These are phyloP conservation scores for Sander vitreus DNA, from an alignment of 2,113 vertebrate genomes.

Conservation along the genomic window DNA sequence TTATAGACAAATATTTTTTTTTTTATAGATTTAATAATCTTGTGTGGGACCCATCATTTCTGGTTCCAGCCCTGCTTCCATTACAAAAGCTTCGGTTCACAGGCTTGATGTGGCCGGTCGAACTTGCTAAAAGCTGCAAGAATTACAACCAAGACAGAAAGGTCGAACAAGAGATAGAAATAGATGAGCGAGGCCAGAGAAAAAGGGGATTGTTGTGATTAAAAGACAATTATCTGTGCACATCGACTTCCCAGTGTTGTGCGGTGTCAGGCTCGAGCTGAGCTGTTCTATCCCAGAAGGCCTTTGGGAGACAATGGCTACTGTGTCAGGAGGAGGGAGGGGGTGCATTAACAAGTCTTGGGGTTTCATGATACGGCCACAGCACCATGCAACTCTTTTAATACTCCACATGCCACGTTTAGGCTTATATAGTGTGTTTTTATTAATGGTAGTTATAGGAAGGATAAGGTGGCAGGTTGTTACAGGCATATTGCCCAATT, in stretches of 20 bases:
- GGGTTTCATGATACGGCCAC: conserved; percentile 62
- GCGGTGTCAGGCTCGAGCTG: conserved; percentile 86
- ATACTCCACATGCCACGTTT: conserved; percentile 19
- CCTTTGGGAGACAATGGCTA: conserved; percentile 80
- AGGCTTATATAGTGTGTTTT: conserved; percentile 15
- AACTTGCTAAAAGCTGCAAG: conserved; percentile 59
- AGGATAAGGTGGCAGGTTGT: background rate
- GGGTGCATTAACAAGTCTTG: conserved; percentile 52
- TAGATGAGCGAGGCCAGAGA: conserved; percentile 66
- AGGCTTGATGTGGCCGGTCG: background rate
- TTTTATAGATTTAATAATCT: background rate
- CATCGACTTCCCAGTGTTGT: conserved; percentile 86
- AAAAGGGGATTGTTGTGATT: conserved; percentile 82
- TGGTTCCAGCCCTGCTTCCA: background rate
- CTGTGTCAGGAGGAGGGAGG: conserved; percentile 74
- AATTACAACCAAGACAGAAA: conserved; percentile 51
- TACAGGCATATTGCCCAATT: background rate
- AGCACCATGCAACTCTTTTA: conserved; percentile 36
- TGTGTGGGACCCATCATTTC: background rate
- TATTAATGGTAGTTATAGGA: background rate
- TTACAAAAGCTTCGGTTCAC: background rate
- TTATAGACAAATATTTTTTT: background rate
- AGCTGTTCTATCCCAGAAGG: conserved; percentile 77
- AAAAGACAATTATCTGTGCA: conserved; percentile 84
- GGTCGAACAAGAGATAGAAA: conserved; percentile 64